A percentile compares a stretch with the other conserved stretches of the same genome.
Conservation (phyloP, 1,140 invertebrate species). For the Globodera rostochiensis region DNA sequence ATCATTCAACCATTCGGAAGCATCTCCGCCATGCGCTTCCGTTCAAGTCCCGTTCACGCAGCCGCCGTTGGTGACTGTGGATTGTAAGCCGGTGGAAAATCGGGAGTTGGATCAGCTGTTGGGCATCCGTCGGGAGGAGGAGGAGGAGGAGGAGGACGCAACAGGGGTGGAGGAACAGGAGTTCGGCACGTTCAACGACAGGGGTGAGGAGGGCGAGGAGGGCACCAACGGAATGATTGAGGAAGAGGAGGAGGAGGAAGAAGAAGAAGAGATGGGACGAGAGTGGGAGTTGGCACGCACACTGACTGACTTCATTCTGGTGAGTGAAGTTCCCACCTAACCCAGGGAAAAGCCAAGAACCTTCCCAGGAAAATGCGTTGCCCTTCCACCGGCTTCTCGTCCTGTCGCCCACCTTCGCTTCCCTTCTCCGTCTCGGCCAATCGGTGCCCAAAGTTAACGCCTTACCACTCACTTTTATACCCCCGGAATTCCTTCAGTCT, state of each 20-base stretch:
- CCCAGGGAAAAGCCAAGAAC: neutral
- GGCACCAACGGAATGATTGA: conserved; percentile 1
- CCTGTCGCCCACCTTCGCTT: conserved; percentile 7
- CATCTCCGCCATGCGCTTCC: neutral
- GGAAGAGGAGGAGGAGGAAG: neutral
- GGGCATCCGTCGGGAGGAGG: conserved; percentile 16
- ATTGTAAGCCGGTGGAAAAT: conserved; percentile 25
- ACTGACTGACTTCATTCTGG: neutral
- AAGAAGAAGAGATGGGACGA: neutral
- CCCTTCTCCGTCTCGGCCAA: neutral
- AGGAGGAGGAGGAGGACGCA: neutral
- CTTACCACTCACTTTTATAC: neutral
- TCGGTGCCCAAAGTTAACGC: neutral
- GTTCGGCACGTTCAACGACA: conserved; percentile 1
- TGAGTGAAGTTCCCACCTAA: neutral
- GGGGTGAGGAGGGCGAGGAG: neutral
- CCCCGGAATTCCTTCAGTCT: neutral
- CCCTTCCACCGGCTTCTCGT: conserved; percentile 14
- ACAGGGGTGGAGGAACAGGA: neutral
- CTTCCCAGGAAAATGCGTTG: conserved; percentile 14
- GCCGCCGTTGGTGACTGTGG: conserved; percentile 26
- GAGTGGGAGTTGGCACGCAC: neutral
- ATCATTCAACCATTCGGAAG: neutral
- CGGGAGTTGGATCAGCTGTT: conserved; percentile 23
- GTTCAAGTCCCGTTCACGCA: neutral